Base-by-base conservation (phyloP, 2,113 vertebrate species). In the Oreochromis spilurus region DNA sequence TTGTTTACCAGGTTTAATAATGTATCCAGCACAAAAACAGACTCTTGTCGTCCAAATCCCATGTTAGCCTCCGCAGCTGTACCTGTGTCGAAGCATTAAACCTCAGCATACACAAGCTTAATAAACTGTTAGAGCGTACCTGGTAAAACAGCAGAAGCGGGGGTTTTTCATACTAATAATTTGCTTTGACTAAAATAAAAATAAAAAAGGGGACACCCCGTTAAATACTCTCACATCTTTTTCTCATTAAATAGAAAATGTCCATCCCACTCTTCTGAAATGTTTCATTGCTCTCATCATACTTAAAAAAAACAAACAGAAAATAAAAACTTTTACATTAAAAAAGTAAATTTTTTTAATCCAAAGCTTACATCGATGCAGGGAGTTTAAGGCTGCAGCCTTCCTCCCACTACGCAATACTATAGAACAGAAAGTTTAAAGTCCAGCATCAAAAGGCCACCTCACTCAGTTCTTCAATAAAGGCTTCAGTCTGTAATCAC, bases 221-320 rank as follows among this genome's bases (percentile, higher is more conserved):
- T 97, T 97, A 96, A 96, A 96, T 96, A 96, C 92, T 96, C 92
- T 95, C 91, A 90, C 91, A 93, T 94, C 82, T 91, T 87, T 83
- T 89, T 81, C 84, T 94, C 79, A 79, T 96, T 96, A 97, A 96
- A 97, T 96, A 97, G 92, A 96, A 95, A 96, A 95, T 84, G 90
- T 95, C 93, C 88, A 89, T 91, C 85, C 87, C 92, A 93, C 83
- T 91, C 83, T 89, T 88, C 57, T 89, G 50, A 89, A 90, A 87
- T 88, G 78, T 92, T 86, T 84, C 80, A 60, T 87, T 85, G 80
- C 48, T 84, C 26, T 16, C 54, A 24, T 88, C 77, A 88, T 84
- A 89, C 81, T 62, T 82, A 13, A 38, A 65, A 65, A 54, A 8
- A 14, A 50, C 53, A 24, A 65, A 79, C 58, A 82, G 79, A 83